Percentiles rank a stretch among this genome's conserved stretches.
phyloP scores from a whole-genome alignment of 2,113 vertebrate species.

The Circaetus cinerascens region DNA sequence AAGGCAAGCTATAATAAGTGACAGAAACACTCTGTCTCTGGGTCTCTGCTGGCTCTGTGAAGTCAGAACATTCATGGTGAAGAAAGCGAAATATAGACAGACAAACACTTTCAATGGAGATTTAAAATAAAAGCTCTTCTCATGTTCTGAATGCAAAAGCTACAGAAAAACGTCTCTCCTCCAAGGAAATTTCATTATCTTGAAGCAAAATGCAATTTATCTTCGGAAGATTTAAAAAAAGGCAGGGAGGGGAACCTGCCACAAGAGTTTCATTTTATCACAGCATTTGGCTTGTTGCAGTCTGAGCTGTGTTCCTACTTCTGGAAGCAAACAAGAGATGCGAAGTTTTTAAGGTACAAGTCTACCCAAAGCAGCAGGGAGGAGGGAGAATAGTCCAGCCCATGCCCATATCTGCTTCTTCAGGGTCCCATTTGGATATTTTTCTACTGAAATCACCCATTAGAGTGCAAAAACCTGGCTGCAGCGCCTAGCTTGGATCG shows the following conservation, averaged over 20 bases:
- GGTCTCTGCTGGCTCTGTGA: conserved; percentile 33
- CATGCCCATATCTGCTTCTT: background rate
- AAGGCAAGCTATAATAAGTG: conserved; percentile 28
- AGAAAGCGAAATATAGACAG: conserved; percentile 35
- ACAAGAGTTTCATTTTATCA: background rate
- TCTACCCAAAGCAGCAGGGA: background rate
- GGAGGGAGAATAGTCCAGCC: background rate
- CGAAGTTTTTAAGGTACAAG: background rate
- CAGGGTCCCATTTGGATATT: background rate
- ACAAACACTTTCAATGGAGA: conserved; percentile 30
- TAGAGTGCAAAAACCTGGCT: background rate
- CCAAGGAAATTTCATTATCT: conserved; percentile 39
- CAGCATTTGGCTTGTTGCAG: background rate
- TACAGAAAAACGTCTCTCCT: background rate
- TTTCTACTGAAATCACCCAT: background rate
- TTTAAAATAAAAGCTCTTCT: conserved; percentile 38
- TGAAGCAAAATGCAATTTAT: conserved; percentile 25
- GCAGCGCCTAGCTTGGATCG: background rate
- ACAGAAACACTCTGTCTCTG: background rate
- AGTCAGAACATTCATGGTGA: conserved; percentile 14
- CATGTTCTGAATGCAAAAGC: conserved; percentile 15
- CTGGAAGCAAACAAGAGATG: background rate
- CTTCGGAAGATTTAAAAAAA: background rate
- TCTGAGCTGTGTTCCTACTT: background rate
- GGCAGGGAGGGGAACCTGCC: background rate